Evolutionary conservation across 2,888 invertebrate genomes (phyloP), one percentile per base, ranked within the genome.

Genomic region (Dynastes hyllus): DNA sequence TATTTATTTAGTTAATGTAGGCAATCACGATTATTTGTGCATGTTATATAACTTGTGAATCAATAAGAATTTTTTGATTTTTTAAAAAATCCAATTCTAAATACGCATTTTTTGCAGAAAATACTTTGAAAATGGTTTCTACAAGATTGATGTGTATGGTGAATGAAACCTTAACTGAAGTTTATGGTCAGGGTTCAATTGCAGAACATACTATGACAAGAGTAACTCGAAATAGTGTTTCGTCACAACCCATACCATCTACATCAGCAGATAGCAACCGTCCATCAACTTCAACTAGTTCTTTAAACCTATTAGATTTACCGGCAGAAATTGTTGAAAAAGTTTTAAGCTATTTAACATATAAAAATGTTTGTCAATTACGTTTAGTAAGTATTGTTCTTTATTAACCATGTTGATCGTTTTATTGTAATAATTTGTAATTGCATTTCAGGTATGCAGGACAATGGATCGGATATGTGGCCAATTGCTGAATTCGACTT

Each of bases 301-400:
- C 83, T 81, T 82, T 84, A 80, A 86, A 90, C 86, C 88, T 96
- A 80, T 89, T 95, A 82, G 94, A 96, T 89, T 89, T 97, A 86
- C 97, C 96, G 29, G 91, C 92, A 83, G 96, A 97, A 90, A 90
- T 97, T 82, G 89, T 95, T 81, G 94, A 95, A 86, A 95, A 95
- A 88, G 94, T 96, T 83, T 92, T 96, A 84, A 91, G 93, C 81
- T 93, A 93, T 86, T 88, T 95, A 85, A 93, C 93, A 83, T 96
- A 92, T 89, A 95, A 95, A 88, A 93, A 92, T 87, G 92, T 96
- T 83, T 94, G 95, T 80, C 94, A 95, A 86, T 89, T 95, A 83
- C 92, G 96, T 90, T 91, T 94, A 91, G 96, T 96, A 91, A 93
- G 92, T 91, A 77, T 37, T 55, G 32, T 78, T 71, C 58, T 16